A percentile compares a stretch with the other conserved stretches of the same genome.
Conservation (phyloP, 2,888 invertebrate species). For the Ctenicera cuprea region DNA sequence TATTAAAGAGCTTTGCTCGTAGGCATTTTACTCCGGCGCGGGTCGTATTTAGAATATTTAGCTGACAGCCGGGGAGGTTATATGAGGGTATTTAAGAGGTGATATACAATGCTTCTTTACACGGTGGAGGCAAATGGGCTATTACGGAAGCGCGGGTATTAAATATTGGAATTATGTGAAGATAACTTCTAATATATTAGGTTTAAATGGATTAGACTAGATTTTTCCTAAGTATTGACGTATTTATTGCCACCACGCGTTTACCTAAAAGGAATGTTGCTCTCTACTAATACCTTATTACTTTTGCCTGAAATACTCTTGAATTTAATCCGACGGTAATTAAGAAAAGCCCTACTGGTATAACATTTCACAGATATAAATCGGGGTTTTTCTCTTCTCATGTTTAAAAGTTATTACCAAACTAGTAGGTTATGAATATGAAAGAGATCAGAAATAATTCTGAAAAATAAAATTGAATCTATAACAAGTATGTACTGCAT, state of each 20-base stretch:
- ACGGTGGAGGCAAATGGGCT: conserved; percentile 58
- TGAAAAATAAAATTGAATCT: no score
- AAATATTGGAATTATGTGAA: conserved; percentile 64
- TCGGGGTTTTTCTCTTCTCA: not conserved
- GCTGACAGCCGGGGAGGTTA: conserved; percentile 61
- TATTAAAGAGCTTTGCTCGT: conserved; percentile 47
- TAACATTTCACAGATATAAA: no score
- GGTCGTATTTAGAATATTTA: conserved; percentile 60
- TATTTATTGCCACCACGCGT: conserved; percentile 22
- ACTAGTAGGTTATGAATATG: no score
- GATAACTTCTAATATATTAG: conserved; percentile 64
- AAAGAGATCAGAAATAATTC: no score
- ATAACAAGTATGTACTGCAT: no score
- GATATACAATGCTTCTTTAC: conserved; percentile 64
- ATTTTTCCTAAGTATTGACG: conserved; percentile 27
- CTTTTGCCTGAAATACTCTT: not conserved
- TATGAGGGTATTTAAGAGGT: conserved; percentile 63
- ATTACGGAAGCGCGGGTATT: conserved; percentile 61
- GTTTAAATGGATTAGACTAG: conserved; percentile 61
- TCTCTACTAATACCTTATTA: conserved; percentile 8
- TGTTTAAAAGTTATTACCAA: not conserved
- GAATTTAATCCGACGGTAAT: not conserved
- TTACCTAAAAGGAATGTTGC: conserved; percentile 27
- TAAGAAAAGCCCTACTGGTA: not conserved
- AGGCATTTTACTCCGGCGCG: conserved; percentile 49